Evolutionary conservation across 2,888 invertebrate genomes (phyloP).

Genomic region (Catonia carolina): DNA sequence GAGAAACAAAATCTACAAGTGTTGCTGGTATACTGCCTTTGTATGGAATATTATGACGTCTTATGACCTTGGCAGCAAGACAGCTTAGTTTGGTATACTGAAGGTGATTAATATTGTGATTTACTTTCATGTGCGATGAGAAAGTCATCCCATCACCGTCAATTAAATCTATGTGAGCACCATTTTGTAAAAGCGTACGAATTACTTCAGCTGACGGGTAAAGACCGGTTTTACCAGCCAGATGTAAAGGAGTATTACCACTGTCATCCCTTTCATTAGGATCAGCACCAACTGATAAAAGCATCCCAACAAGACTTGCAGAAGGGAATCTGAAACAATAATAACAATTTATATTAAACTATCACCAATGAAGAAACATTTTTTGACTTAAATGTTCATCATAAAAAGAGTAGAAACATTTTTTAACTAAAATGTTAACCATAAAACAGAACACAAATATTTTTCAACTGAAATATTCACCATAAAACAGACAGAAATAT

Average conservation of each 20-base stretch:
- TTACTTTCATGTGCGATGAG: constrained; percentile 44
- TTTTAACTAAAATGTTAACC: no score
- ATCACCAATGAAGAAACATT: no score
- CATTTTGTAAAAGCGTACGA: constrained; percentile 64
- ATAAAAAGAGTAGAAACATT: no score
- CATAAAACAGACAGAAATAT: no score
- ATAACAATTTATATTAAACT: neutral
- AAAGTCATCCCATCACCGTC: constrained; percentile 73
- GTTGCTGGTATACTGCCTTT: constrained; percentile 28
- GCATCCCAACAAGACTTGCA: constrained; percentile 59
- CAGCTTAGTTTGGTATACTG: constrained; percentile 77
- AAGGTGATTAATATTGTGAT: constrained; percentile 64
- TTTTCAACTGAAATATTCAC: no score
- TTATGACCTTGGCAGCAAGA: constrained; percentile 73
- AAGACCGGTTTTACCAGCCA: constrained; percentile 56
- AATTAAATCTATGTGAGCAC: constrained; percentile 78
- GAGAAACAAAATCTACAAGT: constrained; percentile 28
- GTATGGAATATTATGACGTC: constrained; percentile 40
- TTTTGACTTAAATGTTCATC: no score
- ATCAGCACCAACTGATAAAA: constrained; percentile 76
- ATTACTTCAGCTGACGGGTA: constrained; percentile 65
- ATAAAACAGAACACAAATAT: no score
- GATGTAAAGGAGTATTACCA: constrained; percentile 83
- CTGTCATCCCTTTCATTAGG: constrained; percentile 71
- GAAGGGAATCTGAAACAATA: constrained; percentile 58